Base-by-base conservation (phyloP, 2,888 invertebrate species). In the Cataglyphis livida region DNA sequence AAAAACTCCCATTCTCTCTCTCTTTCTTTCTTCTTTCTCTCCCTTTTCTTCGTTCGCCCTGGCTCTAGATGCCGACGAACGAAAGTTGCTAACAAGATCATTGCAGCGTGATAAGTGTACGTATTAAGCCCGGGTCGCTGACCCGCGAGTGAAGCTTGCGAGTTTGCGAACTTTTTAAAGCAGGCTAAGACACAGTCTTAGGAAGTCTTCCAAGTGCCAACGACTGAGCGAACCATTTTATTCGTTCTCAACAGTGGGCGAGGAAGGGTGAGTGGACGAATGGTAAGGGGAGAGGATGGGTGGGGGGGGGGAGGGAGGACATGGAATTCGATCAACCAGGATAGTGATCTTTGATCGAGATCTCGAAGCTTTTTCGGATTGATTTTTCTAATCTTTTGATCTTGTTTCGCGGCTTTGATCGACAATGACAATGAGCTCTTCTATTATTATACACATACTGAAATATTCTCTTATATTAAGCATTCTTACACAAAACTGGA, bases 61-160 rank as follows among this genome's bases (percentile, higher is more conserved):
- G 6, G 2, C 41, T 21, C 38, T 5, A 61, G 59, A 62, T 32
- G 64, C 71, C 68, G 74, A 71, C 70, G 79, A 78, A 85, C 44
- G 82, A 87, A 90, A 90, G 86, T 89, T 88, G 73, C 86, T 90
- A 91, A 91, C 88, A 86, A 88, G 90, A 91, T 91, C 90, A 91
- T 90, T 87, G 91, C 90, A 88, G 87, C 88, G 91, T 88, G 89
- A 91, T 91, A 90, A 89, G 88, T 86, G 86, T 88, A 88, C 88
- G 90, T 91, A 91, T 90, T 91, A 88, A 88, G 88, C 83, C 51
- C 88, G 75, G 91, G 90, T 90, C 85, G 88, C 65, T 68, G 84
- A 85, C 88, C 89, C 32, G 48, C 66, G 74, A 75, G 25, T 54
- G 38, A 66, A 70, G 82, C 76, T 85, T 71, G 81, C 64, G 64